Evolutionary conservation across 2,113 vertebrate species (phyloP).

Genomic region (Phaetusa simplex): DNA sequence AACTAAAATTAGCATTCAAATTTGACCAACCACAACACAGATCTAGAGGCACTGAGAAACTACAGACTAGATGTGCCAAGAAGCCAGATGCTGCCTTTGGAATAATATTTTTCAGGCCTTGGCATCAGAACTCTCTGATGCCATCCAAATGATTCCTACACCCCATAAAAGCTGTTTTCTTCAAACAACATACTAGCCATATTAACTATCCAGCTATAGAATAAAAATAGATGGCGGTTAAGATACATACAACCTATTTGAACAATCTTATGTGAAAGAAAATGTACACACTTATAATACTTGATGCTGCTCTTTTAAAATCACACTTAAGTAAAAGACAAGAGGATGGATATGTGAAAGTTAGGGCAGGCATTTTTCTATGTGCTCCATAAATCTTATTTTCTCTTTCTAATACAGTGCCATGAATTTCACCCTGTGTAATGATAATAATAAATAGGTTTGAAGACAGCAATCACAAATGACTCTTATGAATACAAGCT

Average conservation of each 20-base stretch:
- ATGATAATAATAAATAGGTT: not conserved
- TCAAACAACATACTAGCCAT: not conserved
- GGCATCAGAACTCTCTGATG: slow-evolving; percentile 45
- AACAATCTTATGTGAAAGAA: not conserved
- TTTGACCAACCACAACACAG: slow-evolving; percentile 29
- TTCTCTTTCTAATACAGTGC: not conserved
- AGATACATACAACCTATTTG: not conserved
- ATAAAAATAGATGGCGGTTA: not conserved
- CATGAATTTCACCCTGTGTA: not conserved
- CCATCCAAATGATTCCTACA: slow-evolving; percentile 61
- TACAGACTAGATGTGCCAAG: slow-evolving; percentile 66
- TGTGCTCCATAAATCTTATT: not conserved
- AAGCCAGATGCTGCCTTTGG: slow-evolving; percentile 74
- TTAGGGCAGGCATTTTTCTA: not conserved
- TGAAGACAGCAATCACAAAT: not conserved
- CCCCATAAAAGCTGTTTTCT: slow-evolving; percentile 38
- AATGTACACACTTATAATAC: not conserved
- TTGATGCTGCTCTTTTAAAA: not conserved
- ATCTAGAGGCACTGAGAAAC: slow-evolving; percentile 50
- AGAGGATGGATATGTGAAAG: not conserved
- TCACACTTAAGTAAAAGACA: not conserved
- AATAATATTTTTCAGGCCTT: slow-evolving; percentile 64
- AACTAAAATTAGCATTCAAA: slow-evolving; percentile 52
- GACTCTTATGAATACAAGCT: not conserved
- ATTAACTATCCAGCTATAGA: not conserved